phyloP scores from a whole-genome alignment of 2,888 invertebrate species.

The Odontocerum albicorne region DNA sequence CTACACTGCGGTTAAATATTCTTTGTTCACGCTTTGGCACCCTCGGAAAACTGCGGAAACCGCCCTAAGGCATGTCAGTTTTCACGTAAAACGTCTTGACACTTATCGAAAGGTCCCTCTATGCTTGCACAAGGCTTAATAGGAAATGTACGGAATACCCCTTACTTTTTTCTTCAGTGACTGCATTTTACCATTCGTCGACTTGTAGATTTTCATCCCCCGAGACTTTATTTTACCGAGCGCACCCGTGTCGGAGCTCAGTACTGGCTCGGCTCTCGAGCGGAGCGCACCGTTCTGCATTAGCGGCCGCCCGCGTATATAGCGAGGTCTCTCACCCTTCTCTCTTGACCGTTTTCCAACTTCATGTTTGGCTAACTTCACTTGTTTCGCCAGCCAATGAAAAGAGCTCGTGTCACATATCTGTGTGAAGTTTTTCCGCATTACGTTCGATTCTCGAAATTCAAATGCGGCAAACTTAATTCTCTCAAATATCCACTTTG shows the following conservation, averaged over 20 bases:
- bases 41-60: no score
- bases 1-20: no score
- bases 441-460: slow-evolving; percentile 19
- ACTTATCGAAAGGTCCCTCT: neutral
- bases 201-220: slow-evolving; percentile 11
- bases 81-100: neutral
- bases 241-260: slow-evolving; percentile 7
- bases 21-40: no score
- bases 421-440: slow-evolving; percentile 18
- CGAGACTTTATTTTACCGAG: slow-evolving; percentile 18
- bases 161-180: neutral
- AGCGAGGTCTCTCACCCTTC: slow-evolving; percentile 21
- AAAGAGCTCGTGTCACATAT: slow-evolving; percentile 5
- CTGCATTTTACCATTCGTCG: slow-evolving; percentile 4
- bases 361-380: slow-evolving; percentile 15
- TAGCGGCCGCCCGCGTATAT: slow-evolving; percentile 21
- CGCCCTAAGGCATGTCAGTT: neutral
- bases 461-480: slow-evolving; percentile 10
- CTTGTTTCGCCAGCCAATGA: slow-evolving; percentile 9
- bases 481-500: no score
- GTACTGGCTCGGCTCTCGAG: slow-evolving; percentile 25
- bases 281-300: slow-evolving; percentile 20
- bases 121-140: no score
- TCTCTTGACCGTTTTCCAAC: slow-evolving; percentile 6
- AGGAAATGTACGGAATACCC: no score